These are phyloP conservation scores for Periplaneta americana DNA, from an alignment of 1,140 invertebrate species.

Conservation along the genomic window DNA sequence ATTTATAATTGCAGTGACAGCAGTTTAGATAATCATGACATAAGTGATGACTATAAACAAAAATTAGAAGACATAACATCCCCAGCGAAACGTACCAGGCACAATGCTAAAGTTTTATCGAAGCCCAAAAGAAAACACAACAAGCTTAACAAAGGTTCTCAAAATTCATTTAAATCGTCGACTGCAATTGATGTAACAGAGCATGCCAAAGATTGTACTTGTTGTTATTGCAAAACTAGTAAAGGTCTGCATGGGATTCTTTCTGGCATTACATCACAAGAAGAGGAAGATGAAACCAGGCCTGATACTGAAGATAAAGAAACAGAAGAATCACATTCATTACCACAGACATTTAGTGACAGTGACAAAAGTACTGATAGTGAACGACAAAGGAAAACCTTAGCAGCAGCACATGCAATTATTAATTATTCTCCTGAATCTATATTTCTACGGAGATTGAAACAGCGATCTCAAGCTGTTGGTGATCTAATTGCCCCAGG, in stretches of 20 bases:
- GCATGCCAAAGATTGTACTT: neutral
- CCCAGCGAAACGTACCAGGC: neutral
- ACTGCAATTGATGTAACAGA: neutral
- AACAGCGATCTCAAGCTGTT: neutral
- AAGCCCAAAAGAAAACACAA: neutral
- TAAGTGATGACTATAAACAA: neutral
- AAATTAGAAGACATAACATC: neutral
- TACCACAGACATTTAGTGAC: neutral
- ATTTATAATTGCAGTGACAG: neutral
- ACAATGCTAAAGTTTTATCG: neutral
- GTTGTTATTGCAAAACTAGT: neutral
- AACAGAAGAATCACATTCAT: neutral
- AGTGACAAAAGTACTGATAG: neutral
- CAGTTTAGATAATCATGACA: neutral
- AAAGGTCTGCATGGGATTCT: neutral
- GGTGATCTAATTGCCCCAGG: neutral
- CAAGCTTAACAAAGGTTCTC: neutral
- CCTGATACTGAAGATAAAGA: neutral
- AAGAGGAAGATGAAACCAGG: neutral
- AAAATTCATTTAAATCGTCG: neutral
- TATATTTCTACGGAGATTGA: neutral
- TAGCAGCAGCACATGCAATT: neutral
- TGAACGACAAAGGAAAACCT: neutral
- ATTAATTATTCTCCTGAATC: slow-evolving; percentile 5
- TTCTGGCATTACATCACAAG: neutral